These are phyloP conservation scores for Carterocephalus palaemon DNA, from an alignment of 2,888 invertebrate genomes.

Conservation along the genomic window DNA sequence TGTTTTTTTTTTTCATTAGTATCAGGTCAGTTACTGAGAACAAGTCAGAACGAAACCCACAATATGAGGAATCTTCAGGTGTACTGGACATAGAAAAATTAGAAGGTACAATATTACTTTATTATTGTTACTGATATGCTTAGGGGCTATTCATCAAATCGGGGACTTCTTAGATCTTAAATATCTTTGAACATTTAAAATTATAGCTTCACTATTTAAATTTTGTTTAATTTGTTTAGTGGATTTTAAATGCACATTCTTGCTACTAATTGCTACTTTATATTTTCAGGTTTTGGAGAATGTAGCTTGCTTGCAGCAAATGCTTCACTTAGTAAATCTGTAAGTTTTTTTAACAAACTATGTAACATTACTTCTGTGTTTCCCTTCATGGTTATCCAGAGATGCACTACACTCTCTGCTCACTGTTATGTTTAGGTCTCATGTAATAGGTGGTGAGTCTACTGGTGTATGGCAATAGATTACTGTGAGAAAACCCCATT, in stretches of 20 bases:
- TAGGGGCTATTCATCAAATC: too few relatives aligned
- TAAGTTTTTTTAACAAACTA: slow-evolving; percentile 40
- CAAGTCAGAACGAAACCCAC: slow-evolving; percentile 30
- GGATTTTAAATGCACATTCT: too few relatives aligned
- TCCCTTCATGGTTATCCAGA: not conserved
- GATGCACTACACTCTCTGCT: too few relatives aligned
- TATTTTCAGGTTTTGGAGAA: slow-evolving; percentile 59
- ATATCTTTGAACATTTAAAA: not conserved
- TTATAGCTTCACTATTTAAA: not conserved
- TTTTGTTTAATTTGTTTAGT: too few relatives aligned
- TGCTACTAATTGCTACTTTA: too few relatives aligned
- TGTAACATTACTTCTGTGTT: not conserved
- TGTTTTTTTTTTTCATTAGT: slow-evolving; percentile 18
- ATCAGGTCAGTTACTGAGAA: slow-evolving; percentile 33
- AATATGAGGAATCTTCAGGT: slow-evolving; percentile 61
- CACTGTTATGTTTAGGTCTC: too few relatives aligned
- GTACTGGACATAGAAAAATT: slow-evolving; percentile 63
- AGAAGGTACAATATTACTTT: slow-evolving; percentile 48
- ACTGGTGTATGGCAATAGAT: too few relatives aligned
- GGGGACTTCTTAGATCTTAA: slow-evolving; percentile 11
- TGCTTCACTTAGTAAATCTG: slow-evolving; percentile 56
- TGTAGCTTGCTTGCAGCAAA: slow-evolving; percentile 47
- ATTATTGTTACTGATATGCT: too few relatives aligned
- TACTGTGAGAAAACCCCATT: too few relatives aligned
- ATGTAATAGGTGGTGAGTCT: too few relatives aligned